Conservation (phyloP, 2,797 vertebrate genomes). For the Semaprochilodus insignis region DNA sequence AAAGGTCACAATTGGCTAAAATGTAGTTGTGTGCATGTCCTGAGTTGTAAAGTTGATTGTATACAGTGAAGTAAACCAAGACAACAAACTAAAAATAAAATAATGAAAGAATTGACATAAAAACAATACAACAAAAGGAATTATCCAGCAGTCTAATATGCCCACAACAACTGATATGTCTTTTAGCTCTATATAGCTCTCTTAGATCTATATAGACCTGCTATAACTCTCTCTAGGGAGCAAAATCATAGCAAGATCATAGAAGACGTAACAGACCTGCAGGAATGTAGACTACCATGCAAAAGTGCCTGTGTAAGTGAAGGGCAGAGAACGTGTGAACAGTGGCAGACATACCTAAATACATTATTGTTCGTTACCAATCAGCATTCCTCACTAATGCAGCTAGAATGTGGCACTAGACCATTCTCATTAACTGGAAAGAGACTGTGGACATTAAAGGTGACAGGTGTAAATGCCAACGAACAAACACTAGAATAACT, state of each 20-base stretch:
- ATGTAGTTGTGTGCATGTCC: too few relatives aligned
- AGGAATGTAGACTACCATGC: slow-evolving; percentile 2
- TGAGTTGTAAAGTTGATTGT: too few relatives aligned
- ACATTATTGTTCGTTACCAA: slow-evolving; percentile 10
- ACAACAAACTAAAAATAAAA: too few relatives aligned
- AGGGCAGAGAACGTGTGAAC: slow-evolving; percentile 6
- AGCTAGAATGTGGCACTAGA: slow-evolving; percentile 45
- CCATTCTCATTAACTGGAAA: slow-evolving; percentile 12
- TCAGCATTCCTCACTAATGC: slow-evolving; percentile 47
- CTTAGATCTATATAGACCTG: too few relatives aligned
- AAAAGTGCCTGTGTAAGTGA: not conserved
- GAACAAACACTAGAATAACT: slow-evolving; percentile 34
- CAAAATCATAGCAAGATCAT: not conserved
- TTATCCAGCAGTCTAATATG: too few relatives aligned
- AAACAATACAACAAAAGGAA: too few relatives aligned
- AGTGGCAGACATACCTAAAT: slow-evolving; percentile 11
- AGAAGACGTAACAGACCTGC: slow-evolving; percentile 8
- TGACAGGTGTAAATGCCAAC: slow-evolving; percentile 42
- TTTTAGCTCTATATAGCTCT: too few relatives aligned
- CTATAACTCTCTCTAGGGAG: too few relatives aligned
- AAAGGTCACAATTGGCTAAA: too few relatives aligned
- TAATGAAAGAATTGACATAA: too few relatives aligned
- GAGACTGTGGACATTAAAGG: slow-evolving; percentile 20
- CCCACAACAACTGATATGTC: too few relatives aligned
- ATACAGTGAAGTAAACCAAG: too few relatives aligned